Evolutionary conservation across 2,888 invertebrate genomes (phyloP).

Genomic region (Drosophila melanosoma): DNA sequence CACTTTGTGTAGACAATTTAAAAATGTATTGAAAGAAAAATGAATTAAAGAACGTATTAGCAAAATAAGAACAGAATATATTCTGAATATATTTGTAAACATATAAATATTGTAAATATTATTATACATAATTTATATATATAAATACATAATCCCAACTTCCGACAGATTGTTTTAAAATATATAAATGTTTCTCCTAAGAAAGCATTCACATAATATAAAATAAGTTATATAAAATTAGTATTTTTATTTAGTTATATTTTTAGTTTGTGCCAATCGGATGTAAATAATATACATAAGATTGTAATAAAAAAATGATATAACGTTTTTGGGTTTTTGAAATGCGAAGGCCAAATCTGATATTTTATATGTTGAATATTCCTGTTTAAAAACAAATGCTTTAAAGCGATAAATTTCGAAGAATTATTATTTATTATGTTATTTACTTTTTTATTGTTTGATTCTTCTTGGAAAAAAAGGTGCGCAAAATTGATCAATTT

Average conservation of each 20-base stretch:
- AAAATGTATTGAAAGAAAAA: background rate
- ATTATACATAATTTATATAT: background rate
- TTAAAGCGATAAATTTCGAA: too few species aligned
- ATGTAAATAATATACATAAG: too few species aligned
- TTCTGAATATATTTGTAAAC: background rate
- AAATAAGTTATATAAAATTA: background rate
- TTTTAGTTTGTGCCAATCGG: background rate
- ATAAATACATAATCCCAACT: background rate
- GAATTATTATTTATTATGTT: too few species aligned
- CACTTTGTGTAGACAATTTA: background rate
- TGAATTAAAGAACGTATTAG: background rate
- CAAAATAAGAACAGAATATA: background rate
- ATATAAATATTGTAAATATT: background rate
- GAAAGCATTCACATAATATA: background rate
- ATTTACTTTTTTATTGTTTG: too few species aligned
- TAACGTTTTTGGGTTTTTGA: too few species aligned
- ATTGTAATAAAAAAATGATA: too few species aligned
- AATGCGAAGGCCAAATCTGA: too few species aligned
- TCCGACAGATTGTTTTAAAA: accelerated
- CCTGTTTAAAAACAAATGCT: too few species aligned
- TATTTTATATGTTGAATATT: too few species aligned
- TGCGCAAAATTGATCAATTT: too few species aligned
- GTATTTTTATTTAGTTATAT: background rate
- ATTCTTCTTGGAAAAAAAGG: too few species aligned
- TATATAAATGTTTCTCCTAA: background rate